phyloP scores from a whole-genome alignment of 2,797 vertebrate genomes.

The Gorsachius magnificus region DNA sequence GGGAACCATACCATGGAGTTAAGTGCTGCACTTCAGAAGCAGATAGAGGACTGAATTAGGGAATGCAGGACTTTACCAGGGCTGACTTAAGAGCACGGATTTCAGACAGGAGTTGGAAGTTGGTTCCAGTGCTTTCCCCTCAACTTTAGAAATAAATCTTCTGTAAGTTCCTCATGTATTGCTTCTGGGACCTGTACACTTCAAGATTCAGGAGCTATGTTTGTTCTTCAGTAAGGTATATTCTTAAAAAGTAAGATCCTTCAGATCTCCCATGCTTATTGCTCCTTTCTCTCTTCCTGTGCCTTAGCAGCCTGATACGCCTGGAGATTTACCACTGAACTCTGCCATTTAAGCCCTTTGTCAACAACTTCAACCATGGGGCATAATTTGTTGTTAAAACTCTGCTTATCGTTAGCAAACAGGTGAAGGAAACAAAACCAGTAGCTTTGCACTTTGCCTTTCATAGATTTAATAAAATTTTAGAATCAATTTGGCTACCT shows the following conservation, averaged over 20 bases:
- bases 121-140: background rate
- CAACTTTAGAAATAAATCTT: background rate
- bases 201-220: background rate
- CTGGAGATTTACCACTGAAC: background rate
- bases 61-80: background rate
- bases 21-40: background rate
- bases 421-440: background rate
- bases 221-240: background rate
- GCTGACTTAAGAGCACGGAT: background rate
- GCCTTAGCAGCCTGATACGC: background rate
- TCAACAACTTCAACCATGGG: rapidly evolving
- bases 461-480: background rate
- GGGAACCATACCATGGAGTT: background rate
- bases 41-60: background rate
- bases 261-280: rapidly evolving
- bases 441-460: background rate
- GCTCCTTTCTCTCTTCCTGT: background rate
- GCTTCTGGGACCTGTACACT: rapidly evolving
- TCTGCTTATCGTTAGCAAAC: background rate
- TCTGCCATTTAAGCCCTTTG: background rate
- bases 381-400: background rate
- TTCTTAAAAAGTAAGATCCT: background rate
- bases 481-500: background rate
- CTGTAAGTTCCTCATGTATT: rapidly evolving
- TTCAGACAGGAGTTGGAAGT: background rate